phyloP scores from a whole-genome alignment of 2,113 vertebrate species.

The Arenaria interpres region DNA sequence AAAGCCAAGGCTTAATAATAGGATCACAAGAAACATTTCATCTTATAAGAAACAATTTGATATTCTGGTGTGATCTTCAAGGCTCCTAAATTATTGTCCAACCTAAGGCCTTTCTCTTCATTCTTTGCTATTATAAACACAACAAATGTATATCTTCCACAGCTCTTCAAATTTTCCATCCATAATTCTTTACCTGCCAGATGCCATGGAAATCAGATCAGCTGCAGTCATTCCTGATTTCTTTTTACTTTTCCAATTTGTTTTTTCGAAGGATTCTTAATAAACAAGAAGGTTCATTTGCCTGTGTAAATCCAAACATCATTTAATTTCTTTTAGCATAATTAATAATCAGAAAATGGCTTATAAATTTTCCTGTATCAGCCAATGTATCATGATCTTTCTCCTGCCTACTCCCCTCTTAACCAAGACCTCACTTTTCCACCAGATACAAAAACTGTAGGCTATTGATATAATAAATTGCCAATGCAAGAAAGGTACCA shows the following conservation, averaged over 20 bases:
- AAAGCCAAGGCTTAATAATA: neutral
- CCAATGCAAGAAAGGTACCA: neutral
- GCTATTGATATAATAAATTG: neutral
- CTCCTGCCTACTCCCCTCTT: rapidly evolving
- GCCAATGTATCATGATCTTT: neutral
- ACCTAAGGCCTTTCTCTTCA: neutral
- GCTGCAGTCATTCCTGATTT: neutral
- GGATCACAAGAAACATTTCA: neutral
- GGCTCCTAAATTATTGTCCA: neutral
- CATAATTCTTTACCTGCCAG: neutral
- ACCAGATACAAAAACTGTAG: neutral
- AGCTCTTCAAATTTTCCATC: neutral
- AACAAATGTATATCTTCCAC: neutral
- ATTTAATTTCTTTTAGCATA: neutral
- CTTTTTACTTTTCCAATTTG: neutral
- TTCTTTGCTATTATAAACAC: neutral
- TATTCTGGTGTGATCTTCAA: neutral
- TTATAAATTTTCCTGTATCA: neutral
- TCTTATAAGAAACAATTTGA: neutral
- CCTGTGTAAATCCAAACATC: neutral
- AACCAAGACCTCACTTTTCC: neutral
- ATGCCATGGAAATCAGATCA: neutral
- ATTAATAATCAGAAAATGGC: neutral
- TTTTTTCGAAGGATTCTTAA: neutral
- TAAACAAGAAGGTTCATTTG: neutral